These are phyloP conservation scores for Diaphora mendica DNA, from an alignment of 2,888 invertebrate genomes.

Conservation along the genomic window DNA sequence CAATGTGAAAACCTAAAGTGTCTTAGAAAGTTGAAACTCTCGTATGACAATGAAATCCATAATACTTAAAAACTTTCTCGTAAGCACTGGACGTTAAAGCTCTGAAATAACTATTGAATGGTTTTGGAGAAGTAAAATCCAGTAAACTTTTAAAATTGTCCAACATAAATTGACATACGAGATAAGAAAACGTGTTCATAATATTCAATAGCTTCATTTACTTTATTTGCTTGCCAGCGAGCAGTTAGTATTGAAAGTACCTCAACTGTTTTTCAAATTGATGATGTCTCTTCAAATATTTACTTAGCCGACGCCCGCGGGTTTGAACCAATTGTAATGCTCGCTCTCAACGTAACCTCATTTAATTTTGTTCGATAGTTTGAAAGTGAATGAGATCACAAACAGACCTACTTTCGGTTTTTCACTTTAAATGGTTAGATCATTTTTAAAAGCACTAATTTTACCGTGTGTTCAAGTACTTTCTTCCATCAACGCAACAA, in stretches of 20 bases:
- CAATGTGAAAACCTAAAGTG: constrained; percentile 26
- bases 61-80: constrained; percentile 35
- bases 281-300: constrained; percentile 12
- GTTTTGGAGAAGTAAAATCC: constrained; percentile 18
- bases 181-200: neutral
- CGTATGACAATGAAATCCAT: constrained; percentile 38
- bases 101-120: constrained; percentile 23
- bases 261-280: constrained; percentile 2
- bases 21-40: constrained; percentile 29
- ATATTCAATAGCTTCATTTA: constrained; percentile 2
- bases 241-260: constrained; percentile 1
- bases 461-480: neutral
- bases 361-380: constrained; percentile 10
- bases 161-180: neutral
- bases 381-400: constrained; percentile 1
- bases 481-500: neutral
- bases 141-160: constrained; percentile 21
- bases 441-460: neutral
- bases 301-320: neutral
- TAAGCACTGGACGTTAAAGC: constrained; percentile 30
- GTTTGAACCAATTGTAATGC: neutral
- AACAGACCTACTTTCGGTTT: constrained; percentile 11
- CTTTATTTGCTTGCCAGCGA: neutral
- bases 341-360: neutral
- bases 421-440: neutral